Evolutionary conservation across 2,797 vertebrate species (phyloP).

Genomic region (Scyliorhinus canicula): DNA sequence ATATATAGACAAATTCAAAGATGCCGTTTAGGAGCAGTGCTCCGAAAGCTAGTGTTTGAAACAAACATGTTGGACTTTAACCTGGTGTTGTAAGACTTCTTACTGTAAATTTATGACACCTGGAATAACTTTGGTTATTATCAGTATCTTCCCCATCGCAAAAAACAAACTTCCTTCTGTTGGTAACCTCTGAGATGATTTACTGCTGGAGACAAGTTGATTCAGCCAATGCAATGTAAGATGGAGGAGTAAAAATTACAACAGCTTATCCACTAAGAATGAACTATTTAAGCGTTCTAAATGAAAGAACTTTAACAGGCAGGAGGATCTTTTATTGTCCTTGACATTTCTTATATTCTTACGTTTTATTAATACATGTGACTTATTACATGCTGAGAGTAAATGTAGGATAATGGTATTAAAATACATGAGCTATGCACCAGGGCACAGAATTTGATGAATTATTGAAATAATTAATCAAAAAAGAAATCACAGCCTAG

Average conservation of each 20-base stretch:
- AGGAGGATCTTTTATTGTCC: neutral
- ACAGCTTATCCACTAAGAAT: neutral
- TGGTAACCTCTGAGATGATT: no score
- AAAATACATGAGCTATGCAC: neutral
- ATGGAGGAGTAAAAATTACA: neutral
- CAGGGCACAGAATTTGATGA: neutral
- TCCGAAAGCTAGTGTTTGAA: no score
- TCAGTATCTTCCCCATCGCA: neutral
- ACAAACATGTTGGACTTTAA: no score
- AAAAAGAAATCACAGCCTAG: neutral
- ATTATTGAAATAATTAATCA: neutral
- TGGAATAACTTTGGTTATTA: neutral
- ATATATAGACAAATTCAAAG: no score
- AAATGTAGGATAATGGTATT: neutral
- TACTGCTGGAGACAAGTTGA: neutral
- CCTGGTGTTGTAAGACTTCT: no score
- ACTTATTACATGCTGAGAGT: no score
- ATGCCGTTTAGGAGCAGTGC: no score
- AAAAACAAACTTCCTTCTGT: neutral
- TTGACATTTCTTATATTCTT: conserved; percentile 9
- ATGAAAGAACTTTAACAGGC: neutral
- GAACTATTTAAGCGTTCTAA: neutral
- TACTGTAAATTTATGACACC: no score
- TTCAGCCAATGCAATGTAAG: neutral
- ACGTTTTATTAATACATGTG: no score